A percentile compares a stretch with the other conserved stretches of the same genome.
Evolutionary conservation across 2,797 vertebrate genomes (phyloP).

Genomic region (Bradypodion pumilum): DNA sequence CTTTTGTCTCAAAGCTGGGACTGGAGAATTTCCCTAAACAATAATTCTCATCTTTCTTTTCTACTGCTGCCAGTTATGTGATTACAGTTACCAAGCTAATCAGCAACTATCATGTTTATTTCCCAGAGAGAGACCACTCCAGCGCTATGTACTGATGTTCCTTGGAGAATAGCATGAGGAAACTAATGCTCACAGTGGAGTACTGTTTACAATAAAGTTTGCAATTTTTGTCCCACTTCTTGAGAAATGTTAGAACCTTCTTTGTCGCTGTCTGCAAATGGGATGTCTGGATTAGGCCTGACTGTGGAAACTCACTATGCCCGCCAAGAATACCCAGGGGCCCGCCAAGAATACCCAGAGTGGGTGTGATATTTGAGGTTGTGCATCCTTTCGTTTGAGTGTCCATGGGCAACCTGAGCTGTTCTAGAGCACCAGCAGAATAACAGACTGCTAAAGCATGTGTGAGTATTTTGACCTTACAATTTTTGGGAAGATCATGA

Average conservation of each 20-base stretch:
- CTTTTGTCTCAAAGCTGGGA: neutral
- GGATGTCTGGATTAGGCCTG: neutral
- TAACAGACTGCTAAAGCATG: too few species aligned
- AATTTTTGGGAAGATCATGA: too few species aligned
- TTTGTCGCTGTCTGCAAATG: neutral
- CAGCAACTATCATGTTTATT: neutral
- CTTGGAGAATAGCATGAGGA: neutral
- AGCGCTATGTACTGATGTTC: neutral
- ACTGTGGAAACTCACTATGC: neutral
- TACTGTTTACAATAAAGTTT: neutral
- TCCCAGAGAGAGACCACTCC: neutral
- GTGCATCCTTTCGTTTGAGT: too few species aligned
- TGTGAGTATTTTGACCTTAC: too few species aligned
- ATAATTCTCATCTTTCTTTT: neutral
- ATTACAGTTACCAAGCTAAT: neutral
- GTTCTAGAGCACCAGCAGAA: too few species aligned
- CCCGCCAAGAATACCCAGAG: too few species aligned
- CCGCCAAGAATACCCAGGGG: too few species aligned
- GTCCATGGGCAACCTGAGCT: too few species aligned
- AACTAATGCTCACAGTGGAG: neutral
- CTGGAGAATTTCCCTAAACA: neutral
- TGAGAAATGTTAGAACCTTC: neutral
- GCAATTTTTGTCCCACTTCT: neutral
- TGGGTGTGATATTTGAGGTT: too few species aligned
- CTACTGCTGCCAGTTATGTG: neutral